Evolutionary conservation across 92 coral and sea anemone species (phyloP), one percentile per base, ranked within the genome.

Genomic region (Epizoanthus ramosus): DNA sequence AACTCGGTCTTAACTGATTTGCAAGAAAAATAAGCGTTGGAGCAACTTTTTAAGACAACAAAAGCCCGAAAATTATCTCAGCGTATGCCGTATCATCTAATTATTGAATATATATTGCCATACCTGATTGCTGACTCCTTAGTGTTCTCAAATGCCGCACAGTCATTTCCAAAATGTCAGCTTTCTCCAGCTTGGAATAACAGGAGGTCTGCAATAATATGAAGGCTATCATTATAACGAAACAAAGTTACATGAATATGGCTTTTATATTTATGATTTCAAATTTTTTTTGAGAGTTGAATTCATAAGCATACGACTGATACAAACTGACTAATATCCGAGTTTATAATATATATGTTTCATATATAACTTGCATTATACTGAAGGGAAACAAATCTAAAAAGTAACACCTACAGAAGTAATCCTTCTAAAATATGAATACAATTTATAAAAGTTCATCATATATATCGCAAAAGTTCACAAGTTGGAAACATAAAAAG

Each of bases 131-230:
- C 28, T 87, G 93, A 63, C 66, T 85, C 72, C 88, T 87, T 79
- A 92, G 80, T 16, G 97, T 58, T 25, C 94, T 86, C 37, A 93
- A 86, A 71, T 93, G 85, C 43, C 89, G 85, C 84, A 93, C 97
- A 3, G 94, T 93, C 97, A 93, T 90, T 54, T 93, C 94, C 37
- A 93, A 73, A 74, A 93, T 93, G 82, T 93, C 97, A 2, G 97
- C 97, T 88, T 93, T 93, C 69, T 93, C 97, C 69, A 93, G 84
- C 73, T 93, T 93, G 23, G 94, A 88, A 56, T 93, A 93, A 65
- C 94, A 90, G 52, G 97, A 93, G 25, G 88, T 93, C 97, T 93
- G 92, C 50, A 57, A 67, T 23, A 57, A 50, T 61, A 31, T 57
- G 8, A 66, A 33, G 28, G 33, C 31, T 35, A 23, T 16, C 43